Percentiles rank a stretch among this genome's conserved stretches.
Evolutionary conservation across 2,113 vertebrate genomes (phyloP).

Genomic region (Cinclus cinclus): DNA sequence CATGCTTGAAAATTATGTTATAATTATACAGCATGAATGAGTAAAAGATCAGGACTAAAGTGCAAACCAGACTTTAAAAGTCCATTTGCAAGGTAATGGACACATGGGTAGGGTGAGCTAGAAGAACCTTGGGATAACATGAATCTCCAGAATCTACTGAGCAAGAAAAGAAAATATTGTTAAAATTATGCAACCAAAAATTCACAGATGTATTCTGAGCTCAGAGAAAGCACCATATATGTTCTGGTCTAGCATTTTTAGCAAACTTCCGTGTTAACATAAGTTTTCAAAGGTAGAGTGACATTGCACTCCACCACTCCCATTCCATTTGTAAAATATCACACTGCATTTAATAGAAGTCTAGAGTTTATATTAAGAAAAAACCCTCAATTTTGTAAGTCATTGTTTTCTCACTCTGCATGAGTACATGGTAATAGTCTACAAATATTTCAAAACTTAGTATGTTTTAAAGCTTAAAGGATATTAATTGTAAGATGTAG

Average conservation of each 20-base stretch:
- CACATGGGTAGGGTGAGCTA: neutral
- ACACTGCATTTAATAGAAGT: neutral
- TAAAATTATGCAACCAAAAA: neutral
- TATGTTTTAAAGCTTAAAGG: neutral
- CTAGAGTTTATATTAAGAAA: neutral
- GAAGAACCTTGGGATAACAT: neutral
- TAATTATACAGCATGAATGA: neutral
- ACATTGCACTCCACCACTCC: accelerated
- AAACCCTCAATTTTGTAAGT: accelerated
- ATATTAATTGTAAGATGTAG: neutral
- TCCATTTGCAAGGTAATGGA: neutral
- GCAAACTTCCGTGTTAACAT: neutral
- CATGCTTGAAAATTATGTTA: neutral
- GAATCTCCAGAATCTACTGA: neutral
- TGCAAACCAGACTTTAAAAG: neutral
- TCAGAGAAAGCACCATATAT: neutral
- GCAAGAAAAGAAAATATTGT: neutral
- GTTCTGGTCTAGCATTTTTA: neutral
- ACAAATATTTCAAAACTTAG: neutral
- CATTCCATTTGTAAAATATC: neutral
- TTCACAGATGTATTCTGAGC: neutral
- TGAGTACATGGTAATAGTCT: neutral
- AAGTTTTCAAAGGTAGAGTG: neutral
- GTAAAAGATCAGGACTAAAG: neutral
- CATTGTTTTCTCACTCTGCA: neutral